Evolutionary conservation across 1,140 invertebrate species (phyloP).

Genomic region (Caenorhabditis latens): DNA sequence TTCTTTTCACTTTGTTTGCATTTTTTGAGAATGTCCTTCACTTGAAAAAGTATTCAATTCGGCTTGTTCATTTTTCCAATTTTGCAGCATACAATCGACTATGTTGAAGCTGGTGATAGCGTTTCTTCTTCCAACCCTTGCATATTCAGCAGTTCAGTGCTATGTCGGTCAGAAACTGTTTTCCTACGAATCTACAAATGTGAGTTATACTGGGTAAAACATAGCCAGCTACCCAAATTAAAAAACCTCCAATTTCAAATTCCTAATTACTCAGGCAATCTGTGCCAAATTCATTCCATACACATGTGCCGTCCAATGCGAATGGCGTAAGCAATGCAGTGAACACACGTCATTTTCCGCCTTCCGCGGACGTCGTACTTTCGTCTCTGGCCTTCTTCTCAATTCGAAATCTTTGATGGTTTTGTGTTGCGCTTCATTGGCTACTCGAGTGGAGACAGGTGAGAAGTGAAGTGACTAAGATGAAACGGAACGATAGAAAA

Average conservation of each 20-base stretch:
- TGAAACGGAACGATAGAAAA: neutral
- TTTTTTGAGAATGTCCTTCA: slow-evolving; percentile 37
- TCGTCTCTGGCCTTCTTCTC: slow-evolving; percentile 66
- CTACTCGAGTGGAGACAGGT: slow-evolving; percentile 64
- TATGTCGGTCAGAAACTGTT: slow-evolving; percentile 67
- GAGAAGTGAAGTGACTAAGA: slow-evolving; percentile 27
- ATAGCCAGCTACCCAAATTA: too few relatives aligned
- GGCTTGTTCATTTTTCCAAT: neutral
- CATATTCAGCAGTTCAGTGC: slow-evolving; percentile 61
- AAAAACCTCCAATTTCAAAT: too few relatives aligned
- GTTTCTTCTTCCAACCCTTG: neutral
- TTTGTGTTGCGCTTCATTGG: slow-evolving; percentile 65
- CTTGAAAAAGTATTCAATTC: neutral
- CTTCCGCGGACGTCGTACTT: slow-evolving; percentile 63
- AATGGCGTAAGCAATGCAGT: slow-evolving; percentile 63
- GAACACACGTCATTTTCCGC: slow-evolving; percentile 56
- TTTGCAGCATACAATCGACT: slow-evolving; percentile 9
- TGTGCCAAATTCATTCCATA: slow-evolving; percentile 66
- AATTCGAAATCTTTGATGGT: slow-evolving; percentile 64
- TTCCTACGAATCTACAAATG: slow-evolving; percentile 60
- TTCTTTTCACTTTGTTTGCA: slow-evolving; percentile 26
- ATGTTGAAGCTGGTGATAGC: slow-evolving; percentile 53
- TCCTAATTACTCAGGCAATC: slow-evolving; percentile 53
- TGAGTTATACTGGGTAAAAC: slow-evolving; percentile 25
- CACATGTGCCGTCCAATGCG: slow-evolving; percentile 60